Evolutionary conservation across 2,888 invertebrate genomes (phyloP).

Genomic region (Apomyelois bistriatella): DNA sequence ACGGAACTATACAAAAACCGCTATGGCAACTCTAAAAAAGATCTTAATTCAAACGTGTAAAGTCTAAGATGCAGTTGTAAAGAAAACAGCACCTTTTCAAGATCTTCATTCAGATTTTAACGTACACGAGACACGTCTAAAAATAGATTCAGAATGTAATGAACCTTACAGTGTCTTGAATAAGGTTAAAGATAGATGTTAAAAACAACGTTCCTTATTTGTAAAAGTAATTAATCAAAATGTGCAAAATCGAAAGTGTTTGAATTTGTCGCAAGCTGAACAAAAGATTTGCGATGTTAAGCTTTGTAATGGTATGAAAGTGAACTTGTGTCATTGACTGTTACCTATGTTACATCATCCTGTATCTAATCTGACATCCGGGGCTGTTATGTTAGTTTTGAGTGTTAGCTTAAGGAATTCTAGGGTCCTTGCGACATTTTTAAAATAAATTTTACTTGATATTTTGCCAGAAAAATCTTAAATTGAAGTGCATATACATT

Average conservation of each 20-base stretch:
- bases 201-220: constrained; percentile 26
- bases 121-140: constrained; percentile 9
- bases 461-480: background rate
- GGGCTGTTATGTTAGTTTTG: constrained; percentile 4
- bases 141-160: background rate
- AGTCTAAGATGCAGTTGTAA: background rate
- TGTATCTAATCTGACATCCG: constrained; percentile 17
- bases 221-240: constrained; percentile 46
- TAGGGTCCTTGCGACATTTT: background rate
- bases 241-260: constrained; percentile 51
- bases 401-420: constrained; percentile 8
- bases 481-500: too few relatives aligned
- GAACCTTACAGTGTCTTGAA: background rate
- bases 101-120: constrained; percentile 31
- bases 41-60: constrained; percentile 11
- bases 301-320: constrained; percentile 2
- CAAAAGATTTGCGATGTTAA: constrained; percentile 28
- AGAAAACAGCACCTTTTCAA: constrained; percentile 15
- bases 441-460: background rate
- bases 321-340: constrained; percentile 12
- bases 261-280: constrained; percentile 30
- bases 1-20: constrained; percentile 11
- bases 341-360: constrained; percentile 8
- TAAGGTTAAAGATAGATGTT: background rate
- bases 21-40: background rate